A percentile compares a stretch with the other conserved stretches of the same genome.
Evolutionary conservation across 2,888 invertebrate species (phyloP).

Genomic region (Yponomeuta malinellus): DNA sequence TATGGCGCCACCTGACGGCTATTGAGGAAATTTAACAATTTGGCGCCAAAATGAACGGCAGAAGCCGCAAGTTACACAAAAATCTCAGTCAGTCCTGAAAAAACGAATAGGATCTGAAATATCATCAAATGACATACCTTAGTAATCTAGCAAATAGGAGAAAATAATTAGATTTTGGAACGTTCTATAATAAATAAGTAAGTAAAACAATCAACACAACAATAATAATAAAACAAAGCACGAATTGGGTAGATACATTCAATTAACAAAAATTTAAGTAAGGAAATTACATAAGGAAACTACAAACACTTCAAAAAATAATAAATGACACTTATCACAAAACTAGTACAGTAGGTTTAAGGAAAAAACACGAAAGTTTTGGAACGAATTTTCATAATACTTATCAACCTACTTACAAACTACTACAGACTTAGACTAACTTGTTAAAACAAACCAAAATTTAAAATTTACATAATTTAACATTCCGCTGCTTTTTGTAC

Average conservation of each 20-base stretch:
- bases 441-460: background rate
- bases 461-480: constrained; percentile 61
- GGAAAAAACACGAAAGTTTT: background rate
- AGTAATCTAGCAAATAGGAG: background rate
- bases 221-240: too few relatives aligned
- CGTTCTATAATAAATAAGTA: background rate
- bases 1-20: constrained; percentile 20
- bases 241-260: too few relatives aligned
- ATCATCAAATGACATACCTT: background rate
- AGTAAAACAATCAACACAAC: too few relatives aligned
- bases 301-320: background rate
- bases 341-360: background rate
- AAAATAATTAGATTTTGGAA: background rate
- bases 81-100: too few relatives aligned
- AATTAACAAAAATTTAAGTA: background rate
- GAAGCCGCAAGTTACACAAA: too few relatives aligned
- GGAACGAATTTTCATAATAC: constrained; percentile 7
- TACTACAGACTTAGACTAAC: background rate
- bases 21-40: background rate
- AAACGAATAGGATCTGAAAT: too few relatives aligned
- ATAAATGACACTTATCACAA: background rate
- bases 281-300: background rate
- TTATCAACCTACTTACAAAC: constrained; percentile 5
- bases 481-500: constrained; percentile 49
- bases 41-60: background rate